Percentiles rank a stretch among this genome's conserved stretches.
Conservation (phyloP, 1,140 invertebrate species). For the Sitophilus oryzae region DNA sequence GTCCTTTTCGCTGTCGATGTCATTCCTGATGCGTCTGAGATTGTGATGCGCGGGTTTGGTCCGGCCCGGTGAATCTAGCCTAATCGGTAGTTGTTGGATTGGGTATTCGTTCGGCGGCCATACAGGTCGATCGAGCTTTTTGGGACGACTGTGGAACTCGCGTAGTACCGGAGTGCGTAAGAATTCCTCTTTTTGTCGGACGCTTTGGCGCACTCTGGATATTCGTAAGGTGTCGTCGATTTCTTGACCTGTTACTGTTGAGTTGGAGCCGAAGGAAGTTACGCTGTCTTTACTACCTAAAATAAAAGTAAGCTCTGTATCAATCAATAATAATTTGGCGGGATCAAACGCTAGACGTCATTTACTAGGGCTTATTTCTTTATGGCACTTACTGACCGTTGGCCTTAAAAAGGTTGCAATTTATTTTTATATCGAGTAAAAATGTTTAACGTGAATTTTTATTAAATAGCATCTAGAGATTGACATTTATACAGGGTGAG, state of each 20-base stretch:
- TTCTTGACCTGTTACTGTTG: slow-evolving; percentile 59
- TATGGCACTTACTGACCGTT: too few species aligned
- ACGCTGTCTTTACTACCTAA: slow-evolving; percentile 57
- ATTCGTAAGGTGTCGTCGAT: slow-evolving; percentile 62
- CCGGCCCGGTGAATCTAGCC: slow-evolving; percentile 38
- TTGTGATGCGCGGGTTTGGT: slow-evolving; percentile 44
- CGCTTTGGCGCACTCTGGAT: slow-evolving; percentile 69
- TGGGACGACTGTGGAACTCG: slow-evolving; percentile 71
- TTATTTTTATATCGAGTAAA: too few species aligned
- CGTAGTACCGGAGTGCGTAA: slow-evolving; percentile 64
- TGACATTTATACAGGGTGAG: too few species aligned
- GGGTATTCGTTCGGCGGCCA: slow-evolving; percentile 57
- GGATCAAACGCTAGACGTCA: too few species aligned
- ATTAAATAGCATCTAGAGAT: too few species aligned
- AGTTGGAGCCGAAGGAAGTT: slow-evolving; percentile 58
- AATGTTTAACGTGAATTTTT: too few species aligned
- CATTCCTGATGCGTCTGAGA: slow-evolving; percentile 44
- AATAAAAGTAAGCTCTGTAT: background rate
- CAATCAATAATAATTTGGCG: background rate
- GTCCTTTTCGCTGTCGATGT: slow-evolving; percentile 43
- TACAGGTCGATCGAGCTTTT: slow-evolving; percentile 63
- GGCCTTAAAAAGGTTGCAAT: too few species aligned
- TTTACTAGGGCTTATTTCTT: background rate
- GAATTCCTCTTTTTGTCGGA: slow-evolving; percentile 84
- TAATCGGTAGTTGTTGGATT: slow-evolving; percentile 3